phyloP scores from a whole-genome alignment of 1,140 invertebrate genomes.

The Drosophila azteca region DNA sequence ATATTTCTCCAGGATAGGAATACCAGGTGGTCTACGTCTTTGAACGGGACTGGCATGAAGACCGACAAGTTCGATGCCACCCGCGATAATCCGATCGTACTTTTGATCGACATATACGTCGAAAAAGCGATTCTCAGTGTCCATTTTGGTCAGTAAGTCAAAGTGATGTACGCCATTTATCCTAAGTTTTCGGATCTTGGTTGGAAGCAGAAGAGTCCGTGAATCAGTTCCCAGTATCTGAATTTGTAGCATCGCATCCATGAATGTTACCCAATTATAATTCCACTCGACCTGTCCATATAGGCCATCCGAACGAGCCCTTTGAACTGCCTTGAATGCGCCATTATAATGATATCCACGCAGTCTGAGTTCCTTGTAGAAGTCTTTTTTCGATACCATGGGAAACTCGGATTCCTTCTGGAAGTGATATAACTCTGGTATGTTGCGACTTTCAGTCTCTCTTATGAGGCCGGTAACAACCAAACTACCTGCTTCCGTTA shows the following conservation, averaged over 20 bases:
- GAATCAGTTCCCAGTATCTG: slow-evolving; percentile 91
- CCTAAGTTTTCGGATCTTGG: slow-evolving; percentile 90
- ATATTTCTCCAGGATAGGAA: slow-evolving; percentile 90
- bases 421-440: slow-evolving; percentile 83
- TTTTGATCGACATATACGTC: slow-evolving; percentile 75
- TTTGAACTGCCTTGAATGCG: slow-evolving; percentile 62
- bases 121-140: slow-evolving; percentile 79
- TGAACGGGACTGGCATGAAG: slow-evolving; percentile 92
- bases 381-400: slow-evolving; percentile 88
- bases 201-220: slow-evolving; percentile 92
- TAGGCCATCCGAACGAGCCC: slow-evolving; percentile 83
- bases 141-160: slow-evolving; percentile 80
- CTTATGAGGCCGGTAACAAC: slow-evolving; percentile 91
- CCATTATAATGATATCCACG: slow-evolving; percentile 94
- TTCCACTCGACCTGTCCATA: slow-evolving; percentile 87
- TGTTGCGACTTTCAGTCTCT: slow-evolving; percentile 84
- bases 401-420: slow-evolving; percentile 84
- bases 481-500: slow-evolving; percentile 90
- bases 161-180: slow-evolving; percentile 91
- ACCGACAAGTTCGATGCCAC: slow-evolving; percentile 93
- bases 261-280: slow-evolving; percentile 95
- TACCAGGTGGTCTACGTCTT: slow-evolving; percentile 86
- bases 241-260: slow-evolving; percentile 96
- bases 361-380: slow-evolving; percentile 96
- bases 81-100: slow-evolving; percentile 85